phyloP scores from a whole-genome alignment of 2,797 vertebrate species.

The Amazonetta brasiliensis region DNA sequence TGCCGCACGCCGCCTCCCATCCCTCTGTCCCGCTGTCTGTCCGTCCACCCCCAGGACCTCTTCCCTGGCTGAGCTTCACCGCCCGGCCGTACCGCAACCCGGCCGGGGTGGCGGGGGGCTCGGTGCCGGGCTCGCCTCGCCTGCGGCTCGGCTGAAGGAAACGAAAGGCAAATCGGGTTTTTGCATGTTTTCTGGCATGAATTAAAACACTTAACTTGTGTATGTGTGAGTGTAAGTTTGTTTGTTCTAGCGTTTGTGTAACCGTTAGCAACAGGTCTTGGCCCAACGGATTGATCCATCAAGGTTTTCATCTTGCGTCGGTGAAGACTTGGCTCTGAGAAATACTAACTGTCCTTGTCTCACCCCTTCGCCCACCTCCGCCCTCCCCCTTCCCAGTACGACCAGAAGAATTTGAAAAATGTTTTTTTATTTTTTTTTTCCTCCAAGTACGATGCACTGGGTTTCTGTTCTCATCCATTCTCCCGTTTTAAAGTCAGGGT shows the following conservation, averaged over 20 bases:
- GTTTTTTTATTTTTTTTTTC: neutral
- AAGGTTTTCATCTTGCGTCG: slow-evolving; percentile 48
- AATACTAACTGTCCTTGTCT: slow-evolving; percentile 62
- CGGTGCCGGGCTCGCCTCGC: neutral
- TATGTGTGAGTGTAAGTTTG: slow-evolving; percentile 77
- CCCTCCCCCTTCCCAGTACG: neutral
- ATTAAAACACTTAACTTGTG: slow-evolving; percentile 80
- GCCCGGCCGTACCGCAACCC: neutral
- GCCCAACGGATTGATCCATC: slow-evolving; percentile 57
- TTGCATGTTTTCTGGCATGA: slow-evolving; percentile 85
- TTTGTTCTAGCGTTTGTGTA: slow-evolving; percentile 79
- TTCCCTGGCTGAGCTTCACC: neutral
- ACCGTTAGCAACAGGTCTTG: slow-evolving; percentile 75
- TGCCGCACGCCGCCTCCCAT: neutral
- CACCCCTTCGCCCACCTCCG: slow-evolving; percentile 4
- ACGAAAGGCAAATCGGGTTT: slow-evolving; percentile 68
- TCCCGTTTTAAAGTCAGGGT: slow-evolving; percentile 41
- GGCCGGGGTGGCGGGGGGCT: neutral
- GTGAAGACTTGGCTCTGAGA: slow-evolving; percentile 65
- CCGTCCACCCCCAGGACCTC: neutral
- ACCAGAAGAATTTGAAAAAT: slow-evolving; percentile 33
- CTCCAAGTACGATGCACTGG: slow-evolving; percentile 33
- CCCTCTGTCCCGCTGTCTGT: neutral
- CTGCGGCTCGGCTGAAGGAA: slow-evolving; percentile 58
- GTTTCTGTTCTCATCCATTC: slow-evolving; percentile 58